These are phyloP conservation scores for Sinohyriopsis cumingii DNA, from an alignment of 2,888 invertebrate genomes.

Conservation along the genomic window DNA sequence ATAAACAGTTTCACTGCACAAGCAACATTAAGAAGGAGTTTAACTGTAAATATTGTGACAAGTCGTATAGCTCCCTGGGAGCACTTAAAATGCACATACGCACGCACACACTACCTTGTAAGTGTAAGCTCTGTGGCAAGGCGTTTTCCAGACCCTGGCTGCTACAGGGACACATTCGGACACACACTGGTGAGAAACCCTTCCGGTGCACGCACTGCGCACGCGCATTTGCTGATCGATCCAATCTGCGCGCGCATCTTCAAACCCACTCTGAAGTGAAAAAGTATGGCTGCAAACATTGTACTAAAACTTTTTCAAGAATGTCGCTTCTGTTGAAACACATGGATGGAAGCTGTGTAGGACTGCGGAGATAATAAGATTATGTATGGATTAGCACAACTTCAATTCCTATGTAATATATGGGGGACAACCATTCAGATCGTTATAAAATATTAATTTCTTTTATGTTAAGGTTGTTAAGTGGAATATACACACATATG, in stretches of 20 bases:
- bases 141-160: conserved; percentile 98
- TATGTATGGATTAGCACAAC: too few species aligned
- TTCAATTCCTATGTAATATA: too few species aligned
- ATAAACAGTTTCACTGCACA: conserved; percentile 95
- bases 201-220: conserved; percentile 96
- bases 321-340: conserved; percentile 97
- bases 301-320: conserved; percentile 96
- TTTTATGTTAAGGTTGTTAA: too few species aligned
- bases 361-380: too few species aligned
- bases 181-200: conserved; percentile 98
- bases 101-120: conserved; percentile 97
- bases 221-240: conserved; percentile 96
- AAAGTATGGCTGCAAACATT: conserved; percentile 93
- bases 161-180: conserved; percentile 96
- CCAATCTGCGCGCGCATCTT: conserved; percentile 94
- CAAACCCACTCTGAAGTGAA: conserved; percentile 98
- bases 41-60: conserved; percentile 96
- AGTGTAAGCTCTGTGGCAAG: conserved; percentile 96
- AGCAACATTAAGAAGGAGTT: conserved; percentile 90
- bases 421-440: too few species aligned
- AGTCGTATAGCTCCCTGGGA: conserved; percentile 94
- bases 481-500: too few species aligned
- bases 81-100: conserved; percentile 99
- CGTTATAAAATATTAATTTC: too few species aligned
- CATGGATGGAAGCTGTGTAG: conserved; percentile 23